phyloP scores from a whole-genome alignment of 2,888 invertebrate genomes.

The Drosophila falleni region DNA sequence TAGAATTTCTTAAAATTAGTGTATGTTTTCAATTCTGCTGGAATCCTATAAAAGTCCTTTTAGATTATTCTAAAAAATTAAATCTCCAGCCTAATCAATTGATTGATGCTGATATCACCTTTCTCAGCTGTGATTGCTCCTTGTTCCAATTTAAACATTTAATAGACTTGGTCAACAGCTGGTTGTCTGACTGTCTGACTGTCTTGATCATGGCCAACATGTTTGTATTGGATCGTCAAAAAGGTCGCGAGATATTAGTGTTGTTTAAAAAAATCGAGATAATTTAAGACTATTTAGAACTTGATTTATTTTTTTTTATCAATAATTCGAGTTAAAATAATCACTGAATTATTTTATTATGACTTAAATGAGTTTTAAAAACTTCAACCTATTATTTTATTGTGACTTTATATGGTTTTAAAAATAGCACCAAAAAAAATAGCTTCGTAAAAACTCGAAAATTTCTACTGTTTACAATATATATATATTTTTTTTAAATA shows the following conservation, averaged over 20 bases:
- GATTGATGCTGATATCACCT: background rate
- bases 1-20: no score
- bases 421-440: no score
- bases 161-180: conserved; percentile 3
- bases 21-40: no score
- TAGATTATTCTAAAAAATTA: background rate
- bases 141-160: background rate
- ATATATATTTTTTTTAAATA: no score
- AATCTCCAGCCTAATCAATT: background rate
- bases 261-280: background rate
- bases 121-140: background rate
- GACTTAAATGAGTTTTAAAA: no score
- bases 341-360: no score
- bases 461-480: no score
- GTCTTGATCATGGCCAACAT: conserved; percentile 65
- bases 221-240: conserved; percentile 41
- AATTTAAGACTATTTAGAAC: background rate
- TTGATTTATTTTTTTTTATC: no score
- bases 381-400: no score
- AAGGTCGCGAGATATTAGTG: background rate
- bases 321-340: no score
- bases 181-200: background rate
- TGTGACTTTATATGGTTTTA: no score
- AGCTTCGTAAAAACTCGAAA: no score
- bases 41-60: background rate